phyloP scores from a whole-genome alignment of 2,113 vertebrate species.

The Hyaena hyaena region DNA sequence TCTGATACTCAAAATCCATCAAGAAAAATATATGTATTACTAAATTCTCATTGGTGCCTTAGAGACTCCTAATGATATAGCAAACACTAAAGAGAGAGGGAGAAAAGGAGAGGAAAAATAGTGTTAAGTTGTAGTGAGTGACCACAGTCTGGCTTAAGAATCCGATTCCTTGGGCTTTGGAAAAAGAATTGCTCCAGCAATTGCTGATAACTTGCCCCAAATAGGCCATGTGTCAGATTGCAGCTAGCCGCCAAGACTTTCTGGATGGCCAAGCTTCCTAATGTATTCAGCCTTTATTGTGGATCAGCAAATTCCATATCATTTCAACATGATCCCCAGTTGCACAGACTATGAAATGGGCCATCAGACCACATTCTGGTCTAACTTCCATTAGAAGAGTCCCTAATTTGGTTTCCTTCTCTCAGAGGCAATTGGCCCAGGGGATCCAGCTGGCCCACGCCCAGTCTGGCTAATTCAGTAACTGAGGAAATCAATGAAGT shows the following conservation, averaged over 20 bases:
- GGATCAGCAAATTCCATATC: not conserved
- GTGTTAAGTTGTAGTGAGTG: not conserved
- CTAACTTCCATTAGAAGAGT: not conserved
- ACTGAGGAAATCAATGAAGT: not conserved
- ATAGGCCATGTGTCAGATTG: not conserved
- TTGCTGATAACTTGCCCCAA: not conserved
- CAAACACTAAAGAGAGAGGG: not conserved
- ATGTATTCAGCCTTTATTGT: not conserved
- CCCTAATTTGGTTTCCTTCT: not conserved
- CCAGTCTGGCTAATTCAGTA: not conserved
- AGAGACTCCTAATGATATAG: constrained; percentile 36
- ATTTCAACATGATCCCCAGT: not conserved
- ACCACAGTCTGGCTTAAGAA: not conserved
- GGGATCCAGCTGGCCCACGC: not conserved
- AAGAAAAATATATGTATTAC: constrained; percentile 36
- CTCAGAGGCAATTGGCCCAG: not conserved
- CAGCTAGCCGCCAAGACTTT: not conserved
- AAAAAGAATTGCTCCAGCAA: not conserved
- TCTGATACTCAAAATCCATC: constrained; percentile 10
- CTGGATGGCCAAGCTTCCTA: not conserved
- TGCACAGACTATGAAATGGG: not conserved
- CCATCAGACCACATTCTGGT: not conserved
- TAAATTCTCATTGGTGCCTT: not conserved
- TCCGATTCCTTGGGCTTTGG: not conserved
- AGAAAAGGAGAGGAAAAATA: not conserved